Evolutionary conservation across 2,888 invertebrate species (phyloP).

Genomic region (Campoplex nolae): DNA sequence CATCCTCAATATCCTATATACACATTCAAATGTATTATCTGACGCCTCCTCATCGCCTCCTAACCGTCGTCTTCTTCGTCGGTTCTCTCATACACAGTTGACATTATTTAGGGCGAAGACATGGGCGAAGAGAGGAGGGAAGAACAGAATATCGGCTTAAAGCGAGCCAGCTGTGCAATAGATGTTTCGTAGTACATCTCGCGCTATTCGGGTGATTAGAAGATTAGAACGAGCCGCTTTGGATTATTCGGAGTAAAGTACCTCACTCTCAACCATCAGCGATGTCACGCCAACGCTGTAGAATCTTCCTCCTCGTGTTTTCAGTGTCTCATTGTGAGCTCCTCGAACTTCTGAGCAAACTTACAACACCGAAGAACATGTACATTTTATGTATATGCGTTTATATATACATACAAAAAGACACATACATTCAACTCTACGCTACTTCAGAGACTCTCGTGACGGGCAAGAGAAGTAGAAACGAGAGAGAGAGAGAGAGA

Average conservation of each 20-base stretch:
- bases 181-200: constrained; percentile 46
- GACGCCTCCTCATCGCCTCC: constrained; percentile 34
- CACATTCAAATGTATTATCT: constrained; percentile 60
- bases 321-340: constrained; percentile 49
- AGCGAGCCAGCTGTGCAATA: constrained; percentile 55
- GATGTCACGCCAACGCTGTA: constrained; percentile 34
- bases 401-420: neutral
- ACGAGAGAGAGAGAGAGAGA: neutral
- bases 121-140: constrained; percentile 21
- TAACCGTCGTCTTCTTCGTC: constrained; percentile 18
- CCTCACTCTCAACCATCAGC: constrained; percentile 28
- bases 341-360: neutral
- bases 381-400: neutral
- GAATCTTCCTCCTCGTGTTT: constrained; percentile 19
- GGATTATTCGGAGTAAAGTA: constrained; percentile 56
- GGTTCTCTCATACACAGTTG: constrained; percentile 15
- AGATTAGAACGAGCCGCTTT: constrained; percentile 62
- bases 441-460: neutral
- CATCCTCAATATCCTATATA: constrained; percentile 57
- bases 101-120: constrained; percentile 59
- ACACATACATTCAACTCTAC: neutral
- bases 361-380: constrained; percentile 36
- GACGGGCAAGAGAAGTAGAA: neutral
- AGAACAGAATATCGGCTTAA: constrained; percentile 19
- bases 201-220: constrained; percentile 59